Evolutionary conservation across 2,113 vertebrate species (phyloP).

Genomic region (Triplophysa rosa): DNA sequence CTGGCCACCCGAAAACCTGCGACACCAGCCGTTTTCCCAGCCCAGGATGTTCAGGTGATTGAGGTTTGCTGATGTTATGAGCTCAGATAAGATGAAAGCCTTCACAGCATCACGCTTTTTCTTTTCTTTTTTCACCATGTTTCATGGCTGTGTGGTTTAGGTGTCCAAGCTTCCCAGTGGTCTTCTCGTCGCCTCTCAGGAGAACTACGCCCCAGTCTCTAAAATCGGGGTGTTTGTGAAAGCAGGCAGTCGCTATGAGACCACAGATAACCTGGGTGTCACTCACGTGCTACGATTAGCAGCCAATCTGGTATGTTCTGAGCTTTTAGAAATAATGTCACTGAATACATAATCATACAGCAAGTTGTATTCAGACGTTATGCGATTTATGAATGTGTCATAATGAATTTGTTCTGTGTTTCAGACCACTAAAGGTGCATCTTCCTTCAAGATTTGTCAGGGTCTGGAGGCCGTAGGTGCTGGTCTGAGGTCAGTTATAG

Average conservation of each 20-base stretch:
- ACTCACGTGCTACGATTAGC: constrained; percentile 88
- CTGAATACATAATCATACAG: background rate
- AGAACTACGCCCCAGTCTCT: constrained; percentile 85
- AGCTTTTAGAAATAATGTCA: background rate
- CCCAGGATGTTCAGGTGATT: constrained; percentile 69
- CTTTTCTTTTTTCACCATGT: background rate
- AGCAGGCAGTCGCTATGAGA: constrained; percentile 88
- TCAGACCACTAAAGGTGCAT: constrained; percentile 89
- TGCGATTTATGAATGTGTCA: too few species aligned
- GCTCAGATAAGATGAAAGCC: background rate
- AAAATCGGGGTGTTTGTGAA: constrained; percentile 90
- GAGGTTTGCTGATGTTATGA: background rate
- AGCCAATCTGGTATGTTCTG: constrained; percentile 79
- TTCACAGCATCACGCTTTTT: background rate
- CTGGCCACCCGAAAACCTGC: constrained; percentile 31
- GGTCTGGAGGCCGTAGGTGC: constrained; percentile 87
- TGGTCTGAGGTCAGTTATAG: constrained; percentile 81
- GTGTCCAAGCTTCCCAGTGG: constrained; percentile 90
- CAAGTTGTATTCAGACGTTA: too few species aligned
- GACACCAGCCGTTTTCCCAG: constrained; percentile 28
- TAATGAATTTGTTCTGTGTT: constrained; percentile 11
- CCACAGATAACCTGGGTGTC: constrained; percentile 76
- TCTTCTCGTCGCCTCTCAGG: constrained; percentile 86
- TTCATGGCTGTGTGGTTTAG: constrained; percentile 61
- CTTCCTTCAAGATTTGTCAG: constrained; percentile 87